Base-by-base conservation (phyloP, 2,888 invertebrate species). In the Galerucella nymphaeae region DNA sequence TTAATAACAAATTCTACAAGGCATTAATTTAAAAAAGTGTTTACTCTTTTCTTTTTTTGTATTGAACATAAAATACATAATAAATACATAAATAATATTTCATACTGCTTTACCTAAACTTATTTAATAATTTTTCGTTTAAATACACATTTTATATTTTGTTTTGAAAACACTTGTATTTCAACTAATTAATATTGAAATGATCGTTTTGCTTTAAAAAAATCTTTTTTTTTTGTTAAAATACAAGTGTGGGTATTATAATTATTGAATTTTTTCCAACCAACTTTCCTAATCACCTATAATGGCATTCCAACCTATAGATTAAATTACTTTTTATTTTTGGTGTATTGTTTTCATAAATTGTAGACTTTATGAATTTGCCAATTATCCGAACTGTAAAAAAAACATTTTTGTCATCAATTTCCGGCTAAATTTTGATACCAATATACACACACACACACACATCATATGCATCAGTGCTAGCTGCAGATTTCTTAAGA, bases 361-460 rank as follows among this genome's bases (percentile, higher is more conserved):
- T 78, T 69, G 78, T 74, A 77, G 78, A 72, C 76, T 79, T 78
- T 74, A 76, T 73, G 72, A 75, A 69, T 76, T 78, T 79, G 79
- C 79, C 79, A 79, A 79, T 75, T 75, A 72, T 78, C 77, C 78
- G 72, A 75, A 80, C 80, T 80, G 80, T 16, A 80, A 80, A 78
- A 48, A 80, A 66, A 74, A 41, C 50, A 73, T 38, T 58, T 61
- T 50, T 48, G 42, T 58, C 14, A 45, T 70, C 59, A 70, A 61
- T 42, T 50, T 48, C 62, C 1, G n/a, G 3, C 10, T 50, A 23
- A 11, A 20, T 42, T 20, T 53, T n/a, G 11, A 50, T 16, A 41
- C n/a, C 13, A 50, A 48, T 30, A 16, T 16, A 58, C 16, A 62
- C 9, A 62, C 45, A 18, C 18, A 38, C n/a, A n/a, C n/a, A 23